phyloP scores from a whole-genome alignment of 2,888 invertebrate species.

The Erannis defoliaria region DNA sequence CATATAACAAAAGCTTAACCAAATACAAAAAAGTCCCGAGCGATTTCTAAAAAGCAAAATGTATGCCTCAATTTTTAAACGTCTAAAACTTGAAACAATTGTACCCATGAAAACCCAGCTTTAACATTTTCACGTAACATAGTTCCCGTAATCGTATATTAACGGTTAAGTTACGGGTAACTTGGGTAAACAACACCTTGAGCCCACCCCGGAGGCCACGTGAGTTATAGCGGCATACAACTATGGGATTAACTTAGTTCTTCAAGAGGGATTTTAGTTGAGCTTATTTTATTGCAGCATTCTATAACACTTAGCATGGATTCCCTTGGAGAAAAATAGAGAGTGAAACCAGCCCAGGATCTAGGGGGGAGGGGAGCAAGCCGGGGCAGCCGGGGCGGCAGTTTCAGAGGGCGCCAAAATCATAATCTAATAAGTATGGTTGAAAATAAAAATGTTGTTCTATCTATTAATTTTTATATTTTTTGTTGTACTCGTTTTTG shows the following conservation, averaged over 20 bases:
- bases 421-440: no score
- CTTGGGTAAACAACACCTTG: constrained; percentile 27
- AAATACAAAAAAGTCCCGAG: no score
- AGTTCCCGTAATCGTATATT: constrained; percentile 20
- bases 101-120: not conserved
- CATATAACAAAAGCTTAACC: no score
- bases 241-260: constrained; percentile 13
- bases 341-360: no score
- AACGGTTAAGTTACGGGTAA: constrained; percentile 15
- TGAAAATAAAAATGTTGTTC: no score
- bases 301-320: not conserved
- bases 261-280: constrained; percentile 3
- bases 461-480: no score
- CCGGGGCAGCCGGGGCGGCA: no score
- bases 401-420: no score
- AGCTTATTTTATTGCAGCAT: constrained; percentile 3
- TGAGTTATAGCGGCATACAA: constrained; percentile 19
- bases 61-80: no score
- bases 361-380: no score
- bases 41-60: no score
- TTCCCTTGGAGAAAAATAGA: not conserved
- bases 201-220: constrained; percentile 1
- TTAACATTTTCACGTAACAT: not conserved
- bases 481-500: no score
- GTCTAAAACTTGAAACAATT: not conserved